phyloP scores from a whole-genome alignment of 2,888 invertebrate species.

The Chrysopilus asiliformis region DNA sequence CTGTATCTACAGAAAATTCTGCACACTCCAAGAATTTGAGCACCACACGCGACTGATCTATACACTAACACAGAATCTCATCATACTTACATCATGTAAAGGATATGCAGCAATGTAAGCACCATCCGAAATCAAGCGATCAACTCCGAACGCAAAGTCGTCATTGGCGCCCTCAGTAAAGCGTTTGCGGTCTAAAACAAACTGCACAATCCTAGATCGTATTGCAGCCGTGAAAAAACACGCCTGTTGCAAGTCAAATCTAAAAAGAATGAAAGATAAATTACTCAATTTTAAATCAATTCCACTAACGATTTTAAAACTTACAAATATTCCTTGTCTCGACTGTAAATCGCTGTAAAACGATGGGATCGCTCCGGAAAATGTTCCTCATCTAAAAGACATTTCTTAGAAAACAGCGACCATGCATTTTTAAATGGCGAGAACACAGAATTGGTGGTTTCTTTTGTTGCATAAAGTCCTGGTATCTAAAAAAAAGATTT shows the following conservation, averaged over 20 bases:
- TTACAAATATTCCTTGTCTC: constrained; percentile 86
- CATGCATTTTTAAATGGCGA: constrained; percentile 27
- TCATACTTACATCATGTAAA: constrained; percentile 62
- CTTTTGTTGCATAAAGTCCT: constrained; percentile 47
- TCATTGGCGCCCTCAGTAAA: constrained; percentile 52
- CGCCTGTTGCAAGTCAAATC: constrained; percentile 68
- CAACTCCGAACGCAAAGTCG: constrained; percentile 71
- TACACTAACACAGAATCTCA: constrained; percentile 1
- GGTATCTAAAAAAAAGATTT: constrained; percentile 32
- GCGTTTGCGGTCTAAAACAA: constrained; percentile 76
- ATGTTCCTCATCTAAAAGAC: constrained; percentile 49
- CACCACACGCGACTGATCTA: too few relatives aligned
- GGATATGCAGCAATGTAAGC: constrained; percentile 76
- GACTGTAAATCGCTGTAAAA: constrained; percentile 77
- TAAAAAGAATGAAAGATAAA: constrained; percentile 37
- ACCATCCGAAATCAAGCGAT: constrained; percentile 56
- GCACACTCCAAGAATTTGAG: too few relatives aligned
- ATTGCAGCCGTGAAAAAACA: constrained; percentile 79
- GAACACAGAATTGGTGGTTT: constrained; percentile 34
- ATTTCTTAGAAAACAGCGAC: constrained; percentile 23
- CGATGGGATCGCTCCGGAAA: constrained; percentile 68
- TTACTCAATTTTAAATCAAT: constrained; percentile 6
- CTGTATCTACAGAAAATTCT: too few relatives aligned
- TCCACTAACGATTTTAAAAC: constrained; percentile 28
- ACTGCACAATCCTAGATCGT: constrained; percentile 80